Percentiles rank a stretch among this genome's conserved stretches.
phyloP scores from a whole-genome alignment of 2,888 invertebrate species.

The Synanthedon myopaeformis region DNA sequence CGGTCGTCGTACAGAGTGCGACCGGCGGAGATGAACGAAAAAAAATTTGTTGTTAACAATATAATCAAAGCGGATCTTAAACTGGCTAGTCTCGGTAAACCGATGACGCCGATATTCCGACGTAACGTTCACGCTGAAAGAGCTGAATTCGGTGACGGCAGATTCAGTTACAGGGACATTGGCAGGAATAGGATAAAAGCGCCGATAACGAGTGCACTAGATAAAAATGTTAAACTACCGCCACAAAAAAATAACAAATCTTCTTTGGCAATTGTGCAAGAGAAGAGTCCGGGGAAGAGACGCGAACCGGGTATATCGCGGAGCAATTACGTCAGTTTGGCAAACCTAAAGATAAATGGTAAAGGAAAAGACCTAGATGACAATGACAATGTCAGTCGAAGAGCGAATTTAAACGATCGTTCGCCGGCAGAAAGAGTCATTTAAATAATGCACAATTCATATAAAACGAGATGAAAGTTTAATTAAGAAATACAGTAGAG shows the following conservation, averaged over 20 bases:
- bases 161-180: slow-evolving; percentile 52
- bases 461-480: no score
- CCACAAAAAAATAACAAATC: slow-evolving; percentile 21
- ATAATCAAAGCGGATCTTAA: slow-evolving; percentile 50
- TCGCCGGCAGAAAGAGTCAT: slow-evolving; percentile 42
- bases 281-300: slow-evolving; percentile 24
- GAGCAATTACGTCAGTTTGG: slow-evolving; percentile 61
- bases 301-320: slow-evolving; percentile 46
- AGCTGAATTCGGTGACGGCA: slow-evolving; percentile 41
- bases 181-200: slow-evolving; percentile 40
- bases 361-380: slow-evolving; percentile 28
- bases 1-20: slow-evolving; percentile 39
- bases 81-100: slow-evolving; percentile 52
- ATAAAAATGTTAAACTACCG: slow-evolving; percentile 12
- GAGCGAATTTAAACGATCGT: slow-evolving; percentile 7
- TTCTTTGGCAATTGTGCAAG: slow-evolving; percentile 21
- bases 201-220: slow-evolving; percentile 14
- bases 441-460: no score
- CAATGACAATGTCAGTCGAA: slow-evolving; percentile 15
- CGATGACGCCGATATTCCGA: slow-evolving; percentile 61
- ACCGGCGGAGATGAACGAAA: slow-evolving; percentile 22
- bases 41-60: slow-evolving; percentile 19
- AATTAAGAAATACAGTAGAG: no score
- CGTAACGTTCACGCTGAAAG: slow-evolving; percentile 33
- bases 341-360: slow-evolving; percentile 54